Evolutionary conservation across 1,140 invertebrate species (phyloP).

Genomic region (Drosophila pectinifera): DNA sequence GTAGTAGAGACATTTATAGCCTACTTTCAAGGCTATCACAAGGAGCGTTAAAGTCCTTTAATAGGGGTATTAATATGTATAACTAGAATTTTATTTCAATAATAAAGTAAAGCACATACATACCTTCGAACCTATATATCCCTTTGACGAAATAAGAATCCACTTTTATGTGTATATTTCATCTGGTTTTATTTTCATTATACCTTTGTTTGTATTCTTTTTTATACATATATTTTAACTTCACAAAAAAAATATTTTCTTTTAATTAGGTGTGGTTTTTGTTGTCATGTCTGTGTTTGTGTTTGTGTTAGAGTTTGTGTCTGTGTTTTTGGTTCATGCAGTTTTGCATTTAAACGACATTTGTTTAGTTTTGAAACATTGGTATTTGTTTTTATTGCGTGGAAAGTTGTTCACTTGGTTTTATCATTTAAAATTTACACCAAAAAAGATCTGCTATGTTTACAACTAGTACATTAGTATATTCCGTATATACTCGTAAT

Average conservation of each 20-base stretch:
- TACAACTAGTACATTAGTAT: slow-evolving; percentile 64
- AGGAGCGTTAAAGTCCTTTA: too few species aligned
- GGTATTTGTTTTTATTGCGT: slow-evolving; percentile 47
- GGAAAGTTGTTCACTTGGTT: slow-evolving; percentile 50
- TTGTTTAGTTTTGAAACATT: slow-evolving; percentile 57
- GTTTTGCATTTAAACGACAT: slow-evolving; percentile 57
- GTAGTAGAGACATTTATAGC: too few species aligned
- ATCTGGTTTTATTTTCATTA: slow-evolving; percentile 41
- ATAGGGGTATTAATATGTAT: too few species aligned
- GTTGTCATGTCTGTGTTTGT: slow-evolving; percentile 7
- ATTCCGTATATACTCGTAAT: slow-evolving; percentile 41
- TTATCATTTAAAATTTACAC: slow-evolving; percentile 72
- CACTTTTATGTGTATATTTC: slow-evolving; percentile 29
- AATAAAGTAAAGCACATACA: neutral
- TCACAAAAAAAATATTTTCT: slow-evolving; percentile 75
- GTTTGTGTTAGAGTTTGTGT: slow-evolving; percentile 13
- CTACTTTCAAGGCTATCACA: too few species aligned
- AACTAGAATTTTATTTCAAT: too few species aligned
- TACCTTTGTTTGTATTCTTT: slow-evolving; percentile 28
- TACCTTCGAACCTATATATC: neutral
- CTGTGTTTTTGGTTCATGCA: slow-evolving; percentile 57
- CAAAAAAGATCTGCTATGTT: slow-evolving; percentile 73
- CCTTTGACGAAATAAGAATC: neutral
- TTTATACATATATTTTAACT: slow-evolving; percentile 76
- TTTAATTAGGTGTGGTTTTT: slow-evolving; percentile 57